Base-by-base conservation (phyloP, 2,797 vertebrate species). In the Alosa sapidissima region DNA sequence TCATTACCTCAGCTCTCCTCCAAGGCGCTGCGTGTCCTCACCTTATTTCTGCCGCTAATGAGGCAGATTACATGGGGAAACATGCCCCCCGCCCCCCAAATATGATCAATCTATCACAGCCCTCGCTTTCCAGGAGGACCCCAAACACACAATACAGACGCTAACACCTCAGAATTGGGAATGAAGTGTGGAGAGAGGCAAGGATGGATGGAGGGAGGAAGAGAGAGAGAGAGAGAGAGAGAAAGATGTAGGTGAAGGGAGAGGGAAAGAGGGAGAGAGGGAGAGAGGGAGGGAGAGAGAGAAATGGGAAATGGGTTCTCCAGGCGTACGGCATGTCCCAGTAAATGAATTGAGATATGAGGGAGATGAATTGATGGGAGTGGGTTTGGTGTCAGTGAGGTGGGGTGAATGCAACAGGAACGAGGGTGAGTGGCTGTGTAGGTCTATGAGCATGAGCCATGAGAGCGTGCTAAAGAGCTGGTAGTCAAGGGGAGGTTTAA, bases 51-150 rank as follows among this genome's bases (percentile, higher is more conserved):
- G 36, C 28, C 16, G 72, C 36, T 78, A 78, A 47, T 78, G 72
- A 78, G 72, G 36, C 72, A 47, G 72, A 78, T 78, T 78, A 78
- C 72, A 78, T 78, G 72, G 14, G 36, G 5, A 78, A 47, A 47
- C 72, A 78, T 78, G 28, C 65, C 33, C 28, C 48, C 0, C 52
- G 52, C 52, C 14, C 5, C 13, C 72, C 16, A 78, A 78, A 47
- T 21, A 47, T 78, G 72, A 47, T 78, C 36, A 78, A 78, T 78
- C 72, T 78, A 19, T 41, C 72, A 5, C 65, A 14, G 33, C 41
- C 2, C 16, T 55, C 54, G 10, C 62, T 72, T 28, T 72, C 28
- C 36, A 47, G 13, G 5, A 78, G 72, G 72, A 78, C 72, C 14
- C 36, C 41, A 41, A 7, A 21, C 41, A 78, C 16, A 75, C 2